These are phyloP conservation scores for Dysidea cf. avara DNA, from an alignment of 37 sponge, comb jelly and placozoan species.

Conservation along the genomic window DNA sequence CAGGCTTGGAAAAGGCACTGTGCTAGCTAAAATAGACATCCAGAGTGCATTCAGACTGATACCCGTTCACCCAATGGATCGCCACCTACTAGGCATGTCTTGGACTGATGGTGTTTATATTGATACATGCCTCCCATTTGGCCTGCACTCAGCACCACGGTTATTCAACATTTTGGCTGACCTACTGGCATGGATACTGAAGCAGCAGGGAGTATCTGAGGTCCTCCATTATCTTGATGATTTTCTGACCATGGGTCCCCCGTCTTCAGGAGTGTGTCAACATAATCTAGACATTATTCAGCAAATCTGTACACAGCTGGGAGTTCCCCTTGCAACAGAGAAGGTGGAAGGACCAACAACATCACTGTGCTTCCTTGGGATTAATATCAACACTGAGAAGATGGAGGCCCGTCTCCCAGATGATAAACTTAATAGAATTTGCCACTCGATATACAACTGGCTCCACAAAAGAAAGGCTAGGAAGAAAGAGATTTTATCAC, in stretches of 20 bases:
- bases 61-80: conserved; percentile 22
- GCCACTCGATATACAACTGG: neutral
- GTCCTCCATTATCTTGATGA: conserved; percentile 20
- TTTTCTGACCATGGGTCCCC: neutral
- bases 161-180: conserved; percentile 6
- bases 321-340: neutral
- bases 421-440: neutral
- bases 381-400: conserved; percentile 8
- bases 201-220: neutral
- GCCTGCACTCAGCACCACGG: conserved; percentile 19
- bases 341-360: conserved; percentile 26
- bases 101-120: conserved; percentile 5
- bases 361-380: conserved; percentile 3
- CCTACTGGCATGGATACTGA: conserved; percentile 1
- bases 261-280: neutral
- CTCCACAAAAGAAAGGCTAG: neutral
- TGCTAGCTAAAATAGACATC: conserved; percentile 18
- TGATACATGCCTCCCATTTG: conserved; percentile 7
- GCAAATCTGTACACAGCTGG: neutral
- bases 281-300: neutral
- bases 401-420: no score
- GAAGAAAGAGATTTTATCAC: conserved; percentile 21
- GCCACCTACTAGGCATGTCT: conserved; percentile 17
- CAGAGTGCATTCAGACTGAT: conserved; percentile 8
- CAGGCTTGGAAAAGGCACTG: neutral